A percentile compares a stretch with the other conserved stretches of the same genome.
phyloP scores from a whole-genome alignment of 2,888 invertebrate genomes.

The Galeopsomyia nigrocyanea region DNA sequence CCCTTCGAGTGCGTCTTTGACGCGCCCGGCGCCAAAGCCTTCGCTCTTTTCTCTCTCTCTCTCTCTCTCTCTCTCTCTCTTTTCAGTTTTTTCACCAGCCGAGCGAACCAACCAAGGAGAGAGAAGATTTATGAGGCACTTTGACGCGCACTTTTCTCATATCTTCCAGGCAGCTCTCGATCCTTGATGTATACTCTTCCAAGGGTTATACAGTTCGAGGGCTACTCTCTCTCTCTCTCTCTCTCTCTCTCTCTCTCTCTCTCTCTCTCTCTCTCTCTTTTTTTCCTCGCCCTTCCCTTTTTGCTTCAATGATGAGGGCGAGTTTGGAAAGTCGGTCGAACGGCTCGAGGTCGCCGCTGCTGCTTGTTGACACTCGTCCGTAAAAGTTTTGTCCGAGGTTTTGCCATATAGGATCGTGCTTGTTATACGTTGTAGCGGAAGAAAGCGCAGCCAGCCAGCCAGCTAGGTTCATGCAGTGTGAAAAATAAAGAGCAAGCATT shows the following conservation, averaged over 20 bases:
- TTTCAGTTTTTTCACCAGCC: background rate
- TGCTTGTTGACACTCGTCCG: too few relatives aligned
- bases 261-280: background rate
- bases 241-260: background rate
- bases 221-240: background rate
- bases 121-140: constrained; percentile 46
- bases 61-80: too few relatives aligned
- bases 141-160: constrained; percentile 46
- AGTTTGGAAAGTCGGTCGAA: constrained; percentile 14
- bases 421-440: too few relatives aligned
- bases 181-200: constrained; percentile 29
- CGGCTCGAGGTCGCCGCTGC: constrained; percentile 7
- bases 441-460: too few relatives aligned
- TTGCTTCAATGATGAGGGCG: background rate
- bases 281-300: background rate
- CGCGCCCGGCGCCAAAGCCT: background rate
- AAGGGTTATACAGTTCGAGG: constrained; percentile 21
- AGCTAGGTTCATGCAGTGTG: too few relatives aligned
- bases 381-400: too few relatives aligned
- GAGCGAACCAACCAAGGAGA: constrained; percentile 7
- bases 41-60: constrained; percentile 1
- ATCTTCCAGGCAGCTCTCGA: constrained; percentile 26
- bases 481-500: too few relatives aligned
- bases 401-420: too few relatives aligned
- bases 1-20: constrained; percentile 9